Evolutionary conservation across 2,888 invertebrate species (phyloP).

Genomic region (Euzetes globulus): DNA sequence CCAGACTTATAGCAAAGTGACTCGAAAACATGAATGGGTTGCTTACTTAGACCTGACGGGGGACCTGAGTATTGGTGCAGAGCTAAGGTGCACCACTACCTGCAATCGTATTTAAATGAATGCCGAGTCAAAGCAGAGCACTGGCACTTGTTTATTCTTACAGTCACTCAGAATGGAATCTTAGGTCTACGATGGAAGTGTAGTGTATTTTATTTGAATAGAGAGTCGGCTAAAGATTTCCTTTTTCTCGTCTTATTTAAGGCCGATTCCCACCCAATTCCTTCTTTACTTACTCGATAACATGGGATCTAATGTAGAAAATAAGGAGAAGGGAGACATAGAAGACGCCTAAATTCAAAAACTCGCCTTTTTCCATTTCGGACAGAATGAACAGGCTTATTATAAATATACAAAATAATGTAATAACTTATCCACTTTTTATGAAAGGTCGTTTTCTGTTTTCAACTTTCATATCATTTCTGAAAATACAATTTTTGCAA

Average conservation of each 20-base stretch:
- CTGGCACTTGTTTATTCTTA: constrained; percentile 24
- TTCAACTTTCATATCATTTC: background rate
- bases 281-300: constrained; percentile 22
- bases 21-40: constrained; percentile 27
- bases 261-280: constrained; percentile 17
- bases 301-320: constrained; percentile 22
- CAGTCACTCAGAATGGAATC: constrained; percentile 13
- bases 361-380: background rate
- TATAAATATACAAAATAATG: constrained; percentile 21
- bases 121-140: background rate
- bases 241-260: constrained; percentile 30
- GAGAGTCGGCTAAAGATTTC: constrained; percentile 18
- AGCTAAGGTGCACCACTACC: constrained; percentile 28
- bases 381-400: constrained; percentile 8
- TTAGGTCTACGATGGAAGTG: background rate
- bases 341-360: constrained; percentile 12
- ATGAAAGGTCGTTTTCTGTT: background rate
- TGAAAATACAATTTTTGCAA: background rate
- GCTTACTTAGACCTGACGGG: constrained; percentile 5
- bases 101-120: constrained; percentile 12
- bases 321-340: constrained; percentile 12
- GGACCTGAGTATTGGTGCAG: background rate
- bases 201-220: constrained; percentile 25
- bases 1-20: background rate
- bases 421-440: background rate